Conservation (phyloP, 1,140 invertebrate genomes). For the Gonioctena quinquepunctata region DNA sequence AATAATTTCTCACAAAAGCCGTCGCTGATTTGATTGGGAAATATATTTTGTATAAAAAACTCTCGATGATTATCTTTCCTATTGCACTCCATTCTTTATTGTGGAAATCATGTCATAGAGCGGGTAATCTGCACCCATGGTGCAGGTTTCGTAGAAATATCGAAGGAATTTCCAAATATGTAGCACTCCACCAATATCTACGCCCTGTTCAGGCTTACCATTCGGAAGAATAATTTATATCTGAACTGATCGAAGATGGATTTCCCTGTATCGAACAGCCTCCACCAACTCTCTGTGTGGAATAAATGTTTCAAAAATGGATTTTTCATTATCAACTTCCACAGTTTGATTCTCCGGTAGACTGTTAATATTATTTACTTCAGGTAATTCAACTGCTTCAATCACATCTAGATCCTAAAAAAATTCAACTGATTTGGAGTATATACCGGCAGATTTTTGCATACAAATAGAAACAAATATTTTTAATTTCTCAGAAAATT, state of each 20-base stretch:
- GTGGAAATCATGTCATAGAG: neutral
- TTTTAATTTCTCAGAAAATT: too few species aligned
- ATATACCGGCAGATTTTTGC: too few species aligned
- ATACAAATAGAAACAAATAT: too few species aligned
- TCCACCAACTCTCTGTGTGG: neutral
- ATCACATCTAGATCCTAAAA: too few species aligned
- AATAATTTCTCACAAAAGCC: conserved; percentile 4
- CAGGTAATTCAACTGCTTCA: too few species aligned
- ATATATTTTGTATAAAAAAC: neutral
- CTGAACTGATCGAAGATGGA: neutral
- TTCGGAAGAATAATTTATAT: conserved; percentile 11
- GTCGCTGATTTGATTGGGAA: conserved; percentile 14
- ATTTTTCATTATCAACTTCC: neutral
- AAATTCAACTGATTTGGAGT: too few species aligned
- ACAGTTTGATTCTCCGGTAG: too few species aligned
- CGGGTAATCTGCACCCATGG: neutral
- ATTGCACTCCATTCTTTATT: conserved; percentile 12
- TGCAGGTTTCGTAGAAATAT: neutral
- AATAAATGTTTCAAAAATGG: neutral
- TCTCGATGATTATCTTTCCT: neutral
- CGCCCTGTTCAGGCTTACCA: conserved; percentile 8
- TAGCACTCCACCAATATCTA: conserved; percentile 7
- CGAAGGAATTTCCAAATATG: neutral
- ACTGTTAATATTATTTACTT: too few species aligned
- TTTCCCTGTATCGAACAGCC: neutral